Evolutionary conservation across 2,113 vertebrate genomes (phyloP).

Genomic region (Lepus europaeus): DNA sequence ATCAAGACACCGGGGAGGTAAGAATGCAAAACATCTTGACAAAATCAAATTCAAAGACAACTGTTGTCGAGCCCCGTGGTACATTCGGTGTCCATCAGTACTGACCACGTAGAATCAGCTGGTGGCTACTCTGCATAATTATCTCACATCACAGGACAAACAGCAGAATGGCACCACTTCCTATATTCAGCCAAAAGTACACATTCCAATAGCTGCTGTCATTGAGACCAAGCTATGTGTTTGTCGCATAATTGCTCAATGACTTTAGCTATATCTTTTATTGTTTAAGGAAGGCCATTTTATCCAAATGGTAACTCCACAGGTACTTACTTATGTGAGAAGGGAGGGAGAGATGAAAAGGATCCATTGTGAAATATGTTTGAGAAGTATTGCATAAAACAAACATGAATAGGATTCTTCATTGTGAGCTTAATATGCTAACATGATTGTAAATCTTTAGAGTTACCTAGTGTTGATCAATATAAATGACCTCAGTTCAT

Average conservation of each 20-base stretch:
- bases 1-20: not conserved
- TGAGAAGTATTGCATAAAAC: slow-evolving; percentile 36
- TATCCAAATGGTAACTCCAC: not conserved
- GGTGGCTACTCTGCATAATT: not conserved
- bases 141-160: not conserved
- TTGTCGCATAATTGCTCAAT: not conserved
- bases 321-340: not conserved
- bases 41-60: slow-evolving; percentile 32
- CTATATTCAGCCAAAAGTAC: not conserved
- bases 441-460: not conserved
- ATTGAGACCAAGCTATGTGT: not conserved
- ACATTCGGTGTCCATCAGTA: not conserved
- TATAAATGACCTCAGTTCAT: not conserved
- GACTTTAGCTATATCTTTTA: not conserved
- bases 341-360: not conserved
- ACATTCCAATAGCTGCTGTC: not conserved
- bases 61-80: not conserved
- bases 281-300: slow-evolving; percentile 6
- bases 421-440: not conserved
- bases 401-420: slow-evolving; percentile 34
- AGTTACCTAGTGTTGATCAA: not conserved
- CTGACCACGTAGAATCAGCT: not conserved
- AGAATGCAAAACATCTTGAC: not conserved
- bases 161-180: not conserved
- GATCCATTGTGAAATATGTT: not conserved